Base-by-base conservation (phyloP, 2,888 invertebrate species). In the Digitonthophagus gazella region DNA sequence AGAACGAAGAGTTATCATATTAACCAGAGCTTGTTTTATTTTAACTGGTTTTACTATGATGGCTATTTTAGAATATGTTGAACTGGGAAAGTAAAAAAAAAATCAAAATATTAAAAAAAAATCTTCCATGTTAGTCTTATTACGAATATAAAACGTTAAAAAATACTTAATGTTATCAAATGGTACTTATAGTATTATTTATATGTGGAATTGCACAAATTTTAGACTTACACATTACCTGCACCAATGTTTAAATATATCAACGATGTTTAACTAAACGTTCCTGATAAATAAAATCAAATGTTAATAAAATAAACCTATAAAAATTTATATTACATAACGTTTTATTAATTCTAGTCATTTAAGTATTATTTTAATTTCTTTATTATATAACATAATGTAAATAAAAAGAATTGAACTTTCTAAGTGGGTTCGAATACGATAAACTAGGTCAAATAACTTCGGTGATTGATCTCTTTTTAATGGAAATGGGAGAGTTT, bases 21-120 rank as follows among this genome's bases (percentile, higher is more conserved):
- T 83, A n/a, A 76, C 75, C 28, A 74, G 83, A 20, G 80, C 80
- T 4, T 66, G 79, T 68, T 82, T 79, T 71, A 83, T 83, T 66
- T 68, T 82, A n/a, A 76, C 75, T 1, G 83, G 83, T 3, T 83
- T 83, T 75, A 70, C 74, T 57, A 67, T 83, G 20, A 83, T 83
- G 83, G 82, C 82, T 0, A 66, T 78, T 14, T 66, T 76, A 22
- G 75, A 76, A 73, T 70, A 68, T 22, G 70, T 70, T n/a, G 70
- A 70, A 64, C 44, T 70, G 16, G 70, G 70, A 15, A 67, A 70
- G 64, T 70, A 61, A 66, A 19, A 19, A 2, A 5, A 44, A 22
- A 22, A 22, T 6, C 6, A 4, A 22, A 22, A 6, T 22, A 22
- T 22, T 4, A 22, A 22, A 44, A 44, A 44, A 11, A 44, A 44